A percentile compares a stretch with the other conserved stretches of the same genome.
Evolutionary conservation across 2,888 invertebrate species (phyloP).

Genomic region (Lithophane semibrunnea): DNA sequence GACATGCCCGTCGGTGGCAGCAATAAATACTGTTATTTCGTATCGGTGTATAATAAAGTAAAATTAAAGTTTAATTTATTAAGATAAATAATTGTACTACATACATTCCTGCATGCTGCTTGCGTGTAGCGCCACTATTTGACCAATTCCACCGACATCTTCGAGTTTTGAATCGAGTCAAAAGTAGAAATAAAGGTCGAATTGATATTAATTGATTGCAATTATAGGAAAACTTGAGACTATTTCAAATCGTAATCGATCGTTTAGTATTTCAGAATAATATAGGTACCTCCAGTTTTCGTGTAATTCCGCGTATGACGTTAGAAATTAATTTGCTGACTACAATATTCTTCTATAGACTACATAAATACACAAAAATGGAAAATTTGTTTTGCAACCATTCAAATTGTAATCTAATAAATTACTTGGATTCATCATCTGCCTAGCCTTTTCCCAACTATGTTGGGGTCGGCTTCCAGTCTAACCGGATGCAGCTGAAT

Average conservation of each 20-base stretch:
- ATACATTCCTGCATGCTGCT: not conserved
- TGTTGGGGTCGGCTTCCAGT: too few species aligned
- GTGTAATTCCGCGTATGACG: not conserved
- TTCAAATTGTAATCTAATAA: not conserved
- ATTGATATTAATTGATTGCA: not conserved
- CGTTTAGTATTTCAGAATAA: not conserved
- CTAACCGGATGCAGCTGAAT: too few species aligned
- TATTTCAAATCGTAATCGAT: not conserved
- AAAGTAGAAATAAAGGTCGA: not conserved
- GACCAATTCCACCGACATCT: not conserved
- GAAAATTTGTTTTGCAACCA: not conserved
- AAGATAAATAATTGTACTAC: not conserved
- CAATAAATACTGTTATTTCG: not conserved
- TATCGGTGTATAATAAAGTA: not conserved
- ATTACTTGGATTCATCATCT: too few species aligned
- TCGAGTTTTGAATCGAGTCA: not conserved
- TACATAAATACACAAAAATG: not conserved
- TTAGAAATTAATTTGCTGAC: not conserved
- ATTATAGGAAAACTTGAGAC: not conserved
- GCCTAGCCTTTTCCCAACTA: too few species aligned
- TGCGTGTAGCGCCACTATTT: not conserved
- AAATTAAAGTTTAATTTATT: not conserved
- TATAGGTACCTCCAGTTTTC: not conserved
- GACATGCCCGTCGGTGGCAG: not conserved
- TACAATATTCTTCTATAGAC: not conserved